These are phyloP conservation scores for Oreochromis mossambicus DNA, from an alignment of 2,797 vertebrate species.

Conservation along the genomic window DNA sequence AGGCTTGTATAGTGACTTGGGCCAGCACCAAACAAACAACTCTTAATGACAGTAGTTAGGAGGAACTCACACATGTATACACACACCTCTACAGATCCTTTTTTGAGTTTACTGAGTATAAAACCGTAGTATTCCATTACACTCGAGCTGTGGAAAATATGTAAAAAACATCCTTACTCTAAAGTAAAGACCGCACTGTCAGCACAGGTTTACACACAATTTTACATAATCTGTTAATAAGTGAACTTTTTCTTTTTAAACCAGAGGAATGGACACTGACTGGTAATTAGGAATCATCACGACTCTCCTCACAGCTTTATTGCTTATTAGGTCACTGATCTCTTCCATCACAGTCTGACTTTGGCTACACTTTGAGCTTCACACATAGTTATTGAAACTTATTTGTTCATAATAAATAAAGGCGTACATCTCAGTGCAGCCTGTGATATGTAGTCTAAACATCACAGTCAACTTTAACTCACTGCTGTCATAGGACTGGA, in stretches of 20 bases:
- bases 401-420: background rate
- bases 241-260: background rate
- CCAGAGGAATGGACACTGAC: background rate
- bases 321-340: background rate
- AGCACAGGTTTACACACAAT: background rate
- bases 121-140: background rate
- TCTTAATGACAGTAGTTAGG: background rate
- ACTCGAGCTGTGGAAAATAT: background rate
- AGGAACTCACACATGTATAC: background rate
- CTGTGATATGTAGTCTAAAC: background rate
- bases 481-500: background rate
- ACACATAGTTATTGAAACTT: background rate
- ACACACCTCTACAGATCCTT: background rate
- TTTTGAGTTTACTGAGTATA: background rate
- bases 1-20: background rate
- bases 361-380: background rate
- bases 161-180: rapidly evolving
- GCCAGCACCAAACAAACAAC: background rate
- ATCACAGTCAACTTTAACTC: background rate
- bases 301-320: background rate
- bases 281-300: background rate
- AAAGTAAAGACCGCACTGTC: background rate
- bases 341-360: background rate
- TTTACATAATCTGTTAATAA: background rate
- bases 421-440: background rate